Evolutionary conservation across 2,888 invertebrate species (phyloP).

Genomic region (Mesoligia furuncula): DNA sequence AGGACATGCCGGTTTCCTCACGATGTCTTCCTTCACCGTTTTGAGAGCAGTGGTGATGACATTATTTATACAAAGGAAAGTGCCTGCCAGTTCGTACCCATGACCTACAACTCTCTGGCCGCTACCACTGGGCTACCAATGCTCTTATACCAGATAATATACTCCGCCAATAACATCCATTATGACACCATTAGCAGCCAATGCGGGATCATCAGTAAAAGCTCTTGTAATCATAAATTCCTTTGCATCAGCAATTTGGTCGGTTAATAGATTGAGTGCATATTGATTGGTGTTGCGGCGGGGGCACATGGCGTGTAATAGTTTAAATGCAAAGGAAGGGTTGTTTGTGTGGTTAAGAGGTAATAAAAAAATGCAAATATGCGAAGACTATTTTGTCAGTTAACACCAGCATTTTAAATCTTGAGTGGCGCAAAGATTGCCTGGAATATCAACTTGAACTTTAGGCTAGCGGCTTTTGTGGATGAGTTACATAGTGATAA

Average conservation of each 20-base stretch:
- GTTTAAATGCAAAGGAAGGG: slow-evolving; percentile 26
- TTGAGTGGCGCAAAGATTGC: background rate
- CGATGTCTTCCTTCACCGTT: too few relatives aligned
- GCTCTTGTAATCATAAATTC: slow-evolving; percentile 62
- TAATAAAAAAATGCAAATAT: slow-evolving; percentile 26
- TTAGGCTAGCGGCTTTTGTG: background rate
- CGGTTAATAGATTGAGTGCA: slow-evolving; percentile 70
- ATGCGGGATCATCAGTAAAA: slow-evolving; percentile 43
- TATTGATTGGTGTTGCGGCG: slow-evolving; percentile 54
- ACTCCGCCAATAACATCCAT: slow-evolving; percentile 7
- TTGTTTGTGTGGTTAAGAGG: slow-evolving; percentile 5
- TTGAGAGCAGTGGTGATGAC: too few relatives aligned
- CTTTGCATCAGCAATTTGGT: slow-evolving; percentile 59
- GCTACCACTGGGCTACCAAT: too few relatives aligned
- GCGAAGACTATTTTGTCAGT: background rate
- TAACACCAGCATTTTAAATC: background rate
- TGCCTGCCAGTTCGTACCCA: too few relatives aligned
- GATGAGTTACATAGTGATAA: too few relatives aligned
- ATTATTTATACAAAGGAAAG: too few relatives aligned
- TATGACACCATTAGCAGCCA: slow-evolving; percentile 20
- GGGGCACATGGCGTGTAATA: slow-evolving; percentile 48
- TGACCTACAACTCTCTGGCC: too few relatives aligned
- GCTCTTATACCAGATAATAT: too few relatives aligned
- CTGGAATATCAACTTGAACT: background rate
- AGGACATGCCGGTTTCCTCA: too few relatives aligned